phyloP scores from a whole-genome alignment of 1,140 invertebrate species.

The Drusus annulatus region DNA sequence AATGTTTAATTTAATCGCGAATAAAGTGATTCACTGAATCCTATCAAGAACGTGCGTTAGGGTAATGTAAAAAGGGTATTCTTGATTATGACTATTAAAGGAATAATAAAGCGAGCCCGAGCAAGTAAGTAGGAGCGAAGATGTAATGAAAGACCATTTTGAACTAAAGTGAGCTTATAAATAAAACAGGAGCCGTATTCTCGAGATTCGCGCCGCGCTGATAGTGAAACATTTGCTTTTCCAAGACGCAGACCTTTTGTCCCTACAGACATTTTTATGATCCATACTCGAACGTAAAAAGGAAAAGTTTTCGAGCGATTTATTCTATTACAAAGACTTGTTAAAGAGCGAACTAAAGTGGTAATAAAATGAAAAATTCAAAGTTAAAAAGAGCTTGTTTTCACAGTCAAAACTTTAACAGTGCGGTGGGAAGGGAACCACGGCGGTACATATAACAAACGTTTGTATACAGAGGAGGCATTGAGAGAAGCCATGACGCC shows the following conservation, averaged over 20 bases:
- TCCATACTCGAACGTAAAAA: neutral
- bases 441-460: neutral
- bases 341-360: neutral
- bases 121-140: too few relatives aligned
- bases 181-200: too few relatives aligned
- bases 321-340: neutral
- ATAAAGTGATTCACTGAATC: too few relatives aligned
- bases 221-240: neutral
- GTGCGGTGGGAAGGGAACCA: neutral
- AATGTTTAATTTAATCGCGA: too few relatives aligned
- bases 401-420: neutral
- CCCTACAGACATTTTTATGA: neutral
- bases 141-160: too few relatives aligned
- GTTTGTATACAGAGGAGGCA: neutral
- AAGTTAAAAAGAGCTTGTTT: neutral
- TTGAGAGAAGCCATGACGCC: neutral
- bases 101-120: too few relatives aligned
- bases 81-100: too few relatives aligned
- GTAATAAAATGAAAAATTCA: slow-evolving; percentile 18
- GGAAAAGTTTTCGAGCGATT: neutral
- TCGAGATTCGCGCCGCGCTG: neutral
- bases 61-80: too few relatives aligned
- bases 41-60: too few relatives aligned
- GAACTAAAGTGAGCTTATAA: too few relatives aligned
- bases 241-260: neutral